A percentile compares a stretch with the other conserved stretches of the same genome.
phyloP scores from a whole-genome alignment of 2,888 invertebrate genomes.

The Pharmacophagus antenor region DNA sequence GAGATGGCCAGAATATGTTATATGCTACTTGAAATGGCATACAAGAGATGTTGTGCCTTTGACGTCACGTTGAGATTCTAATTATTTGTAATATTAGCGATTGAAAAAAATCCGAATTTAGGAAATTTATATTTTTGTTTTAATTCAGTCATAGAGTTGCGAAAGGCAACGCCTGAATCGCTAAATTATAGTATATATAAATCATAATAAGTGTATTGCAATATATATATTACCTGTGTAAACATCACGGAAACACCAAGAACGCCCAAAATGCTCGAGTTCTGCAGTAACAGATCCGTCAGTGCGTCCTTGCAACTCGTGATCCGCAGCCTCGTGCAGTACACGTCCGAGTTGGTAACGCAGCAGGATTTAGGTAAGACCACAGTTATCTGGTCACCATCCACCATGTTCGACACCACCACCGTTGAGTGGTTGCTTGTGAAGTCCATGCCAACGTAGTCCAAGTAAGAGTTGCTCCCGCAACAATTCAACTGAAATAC shows the following conservation, averaged over 20 bases:
- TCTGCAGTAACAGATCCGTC: constrained; percentile 55
- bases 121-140: no score
- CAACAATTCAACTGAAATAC: constrained; percentile 68
- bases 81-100: no score
- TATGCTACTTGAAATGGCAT: no score
- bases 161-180: no score
- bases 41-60: no score
- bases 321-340: constrained; percentile 50
- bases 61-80: no score
- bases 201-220: no score
- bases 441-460: constrained; percentile 57
- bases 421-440: constrained; percentile 51
- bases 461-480: constrained; percentile 57
- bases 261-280: constrained; percentile 65
- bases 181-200: no score
- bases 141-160: no score
- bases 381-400: constrained; percentile 44
- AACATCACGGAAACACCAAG: constrained; percentile 73
- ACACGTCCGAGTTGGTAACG: constrained; percentile 36
- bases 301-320: constrained; percentile 57
- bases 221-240: constrained; percentile 55
- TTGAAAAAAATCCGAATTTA: no score
- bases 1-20: no score
- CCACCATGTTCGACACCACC: constrained; percentile 42
- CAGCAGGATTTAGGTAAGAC: constrained; percentile 60